Evolutionary conservation across 2,113 vertebrate species (phyloP), one percentile per base, ranked within the genome.

Genomic region (Triplophysa rosa): DNA sequence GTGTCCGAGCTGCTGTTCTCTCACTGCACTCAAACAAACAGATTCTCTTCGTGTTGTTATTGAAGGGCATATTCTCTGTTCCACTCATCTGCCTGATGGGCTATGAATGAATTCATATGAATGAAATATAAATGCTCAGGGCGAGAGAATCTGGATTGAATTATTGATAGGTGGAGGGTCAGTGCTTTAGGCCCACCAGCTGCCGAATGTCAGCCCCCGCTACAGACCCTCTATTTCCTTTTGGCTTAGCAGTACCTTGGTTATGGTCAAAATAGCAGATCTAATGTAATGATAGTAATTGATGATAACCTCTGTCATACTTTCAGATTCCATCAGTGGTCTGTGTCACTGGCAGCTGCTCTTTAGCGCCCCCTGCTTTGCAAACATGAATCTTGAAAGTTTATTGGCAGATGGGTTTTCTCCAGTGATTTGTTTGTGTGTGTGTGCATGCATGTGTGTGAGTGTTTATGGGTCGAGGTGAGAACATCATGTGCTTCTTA

Each of bases 91-190:
- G 19, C 21, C 29, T 75, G 17, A 24, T 70, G 40, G 40, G 47
- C 47, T 42, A n/a, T n/a, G 52, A 62, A 65, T 56, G 67, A 10
- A 49, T n/a, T n/a, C n/a, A n/a, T 42, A n/a, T n/a, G 52, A 62
- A 65, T 56, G 67, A 10, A 49, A 59, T 70, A 37, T 68, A 40
- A 52, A 64, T 17, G 23, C 78, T 58, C 12, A 17, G 79, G 67
- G 67, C 17, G 40, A 61, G 68, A 61, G 56, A 61, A 21, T 69
- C 47, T 74, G 63, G 9, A 2, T 67, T 85, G 75, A 87, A 84
- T 85, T 82, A 86, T 85, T 87, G 70, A 86, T 80, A 33, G 61
- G 40, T 70, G 52, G 71, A 66, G 73, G 71, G 62, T 67, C 80
- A 19, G 62, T 19, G 68, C 84, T 78, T 49, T 26, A 33, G 83